Evolutionary conservation across 2,888 invertebrate genomes (phyloP).

Genomic region (Dioctria linearis): DNA sequence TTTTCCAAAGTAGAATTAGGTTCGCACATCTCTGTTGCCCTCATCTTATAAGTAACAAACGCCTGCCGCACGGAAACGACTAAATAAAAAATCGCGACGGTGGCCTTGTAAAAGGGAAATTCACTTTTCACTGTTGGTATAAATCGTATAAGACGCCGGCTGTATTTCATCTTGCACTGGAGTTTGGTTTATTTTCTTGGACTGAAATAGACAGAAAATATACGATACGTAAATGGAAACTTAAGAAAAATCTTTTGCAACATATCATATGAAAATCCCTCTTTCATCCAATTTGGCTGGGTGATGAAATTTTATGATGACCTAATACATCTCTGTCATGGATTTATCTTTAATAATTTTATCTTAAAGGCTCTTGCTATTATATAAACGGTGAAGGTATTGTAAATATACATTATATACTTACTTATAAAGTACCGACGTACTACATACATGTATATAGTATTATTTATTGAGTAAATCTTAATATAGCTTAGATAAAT

Average conservation of each 20-base stretch:
- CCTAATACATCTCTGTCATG: conserved; percentile 51
- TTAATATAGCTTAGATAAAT: too few relatives aligned
- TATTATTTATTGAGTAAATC: too few relatives aligned
- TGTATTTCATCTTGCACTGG: conserved; percentile 38
- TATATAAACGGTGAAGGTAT: too few relatives aligned
- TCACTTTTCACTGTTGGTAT: conserved; percentile 32
- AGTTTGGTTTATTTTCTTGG: conserved; percentile 44
- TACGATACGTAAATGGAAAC: conserved; percentile 24
- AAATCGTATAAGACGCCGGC: conserved; percentile 39
- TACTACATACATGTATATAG: too few relatives aligned
- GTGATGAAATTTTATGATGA: conserved; percentile 52
- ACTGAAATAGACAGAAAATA: conserved; percentile 42
- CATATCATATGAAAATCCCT: conserved; percentile 49
- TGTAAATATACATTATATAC: too few relatives aligned
- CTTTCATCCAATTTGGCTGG: conserved; percentile 47
- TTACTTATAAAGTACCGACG: too few relatives aligned
- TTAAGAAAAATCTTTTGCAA: conserved; percentile 52
- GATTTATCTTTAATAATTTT: conserved; percentile 28
- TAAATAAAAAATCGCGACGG: conserved; percentile 53
- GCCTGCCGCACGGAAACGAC: conserved; percentile 46
- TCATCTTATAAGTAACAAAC: conserved; percentile 29
- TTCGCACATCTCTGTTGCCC: conserved; percentile 43
- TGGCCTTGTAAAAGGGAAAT: conserved; percentile 39
- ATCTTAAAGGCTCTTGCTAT: background rate
- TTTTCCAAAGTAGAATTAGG: conserved; percentile 41